These are phyloP conservation scores for Calameuta idolon DNA, from an alignment of 2,888 invertebrate genomes.

Conservation along the genomic window DNA sequence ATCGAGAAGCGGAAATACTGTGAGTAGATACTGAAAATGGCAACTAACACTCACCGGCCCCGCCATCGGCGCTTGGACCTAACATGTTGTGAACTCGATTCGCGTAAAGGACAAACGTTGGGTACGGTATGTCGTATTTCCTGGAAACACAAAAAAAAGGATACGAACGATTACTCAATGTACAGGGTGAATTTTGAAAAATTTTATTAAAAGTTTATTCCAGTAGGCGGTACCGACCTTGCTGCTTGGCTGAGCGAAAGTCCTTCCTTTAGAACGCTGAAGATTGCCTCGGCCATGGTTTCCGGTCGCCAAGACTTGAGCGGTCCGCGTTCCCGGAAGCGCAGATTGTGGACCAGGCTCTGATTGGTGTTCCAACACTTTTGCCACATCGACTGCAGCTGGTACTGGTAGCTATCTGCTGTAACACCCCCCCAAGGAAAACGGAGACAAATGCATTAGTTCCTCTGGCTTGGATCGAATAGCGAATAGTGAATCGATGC, in stretches of 20 bases:
- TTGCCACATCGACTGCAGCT: slow-evolving; percentile 95
- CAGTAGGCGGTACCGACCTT: slow-evolving; percentile 43
- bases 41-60: slow-evolving; percentile 78
- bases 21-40: slow-evolving; percentile 49
- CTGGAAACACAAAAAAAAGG: slow-evolving; percentile 63
- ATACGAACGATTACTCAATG: not conserved
- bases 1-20: slow-evolving; percentile 86
- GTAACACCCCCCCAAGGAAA: slow-evolving; percentile 65
- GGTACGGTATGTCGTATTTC: slow-evolving; percentile 95
- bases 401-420: slow-evolving; percentile 96
- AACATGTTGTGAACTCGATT: slow-evolving; percentile 95
- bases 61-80: slow-evolving; percentile 91
- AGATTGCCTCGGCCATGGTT: slow-evolving; percentile 95
- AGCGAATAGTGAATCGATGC: not conserved
- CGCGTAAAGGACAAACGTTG: slow-evolving; percentile 92
- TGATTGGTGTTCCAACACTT: slow-evolving; percentile 96
- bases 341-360: slow-evolving; percentile 88
- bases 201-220: not conserved
- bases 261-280: slow-evolving; percentile 91
- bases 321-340: slow-evolving; percentile 92
- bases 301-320: slow-evolving; percentile 94
- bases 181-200: not conserved
- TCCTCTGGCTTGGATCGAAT: slow-evolving; percentile 6
- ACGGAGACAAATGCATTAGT: slow-evolving; percentile 42
- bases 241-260: slow-evolving; percentile 91